Conservation (phyloP, 1,140 invertebrate genomes). For the Drosophila pseudoananassae region DNA sequence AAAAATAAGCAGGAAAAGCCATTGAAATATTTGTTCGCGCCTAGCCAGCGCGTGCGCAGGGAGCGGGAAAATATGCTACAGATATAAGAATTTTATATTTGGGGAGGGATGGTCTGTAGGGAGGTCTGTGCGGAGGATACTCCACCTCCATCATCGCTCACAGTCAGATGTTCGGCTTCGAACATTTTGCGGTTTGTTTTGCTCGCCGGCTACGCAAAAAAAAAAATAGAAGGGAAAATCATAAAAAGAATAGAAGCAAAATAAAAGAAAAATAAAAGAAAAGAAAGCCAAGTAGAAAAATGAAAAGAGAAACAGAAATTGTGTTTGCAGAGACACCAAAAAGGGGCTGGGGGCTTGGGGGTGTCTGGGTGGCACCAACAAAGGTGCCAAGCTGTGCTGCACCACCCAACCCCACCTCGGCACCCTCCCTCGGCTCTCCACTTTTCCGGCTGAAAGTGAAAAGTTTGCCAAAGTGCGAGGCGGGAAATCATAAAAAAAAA, state of each 20-base stretch:
- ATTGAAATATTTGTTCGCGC: slow-evolving; percentile 58
- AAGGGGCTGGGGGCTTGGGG: background rate
- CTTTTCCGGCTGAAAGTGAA: slow-evolving; percentile 73
- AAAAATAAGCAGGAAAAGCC: slow-evolving; percentile 27
- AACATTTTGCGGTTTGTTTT: slow-evolving; percentile 77
- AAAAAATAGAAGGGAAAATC: slow-evolving; percentile 4
- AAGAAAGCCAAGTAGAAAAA: slow-evolving; percentile 18
- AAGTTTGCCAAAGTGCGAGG: slow-evolving; percentile 79
- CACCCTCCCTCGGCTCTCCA: background rate
- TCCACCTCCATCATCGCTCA: slow-evolving; percentile 50
- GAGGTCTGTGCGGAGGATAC: slow-evolving; percentile 14
- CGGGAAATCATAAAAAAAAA: slow-evolving; percentile 27
- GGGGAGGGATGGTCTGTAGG: background rate
- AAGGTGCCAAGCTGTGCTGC: slow-evolving; percentile 70
- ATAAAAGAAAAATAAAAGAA: background rate
- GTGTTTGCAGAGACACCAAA: slow-evolving; percentile 32
- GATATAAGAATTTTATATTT: background rate
- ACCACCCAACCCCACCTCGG: background rate
- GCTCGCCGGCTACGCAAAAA: slow-evolving; percentile 66
- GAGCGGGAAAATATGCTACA: slow-evolving; percentile 4
- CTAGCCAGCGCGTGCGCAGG: slow-evolving; percentile 52
- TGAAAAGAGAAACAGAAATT: slow-evolving; percentile 11
- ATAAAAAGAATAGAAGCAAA: background rate
- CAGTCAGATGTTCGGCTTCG: slow-evolving; percentile 44
- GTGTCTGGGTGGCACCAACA: slow-evolving; percentile 22